Evolutionary conservation across 1,140 invertebrate genomes (phyloP).

Genomic region (Eriosoma lanigerum): DNA sequence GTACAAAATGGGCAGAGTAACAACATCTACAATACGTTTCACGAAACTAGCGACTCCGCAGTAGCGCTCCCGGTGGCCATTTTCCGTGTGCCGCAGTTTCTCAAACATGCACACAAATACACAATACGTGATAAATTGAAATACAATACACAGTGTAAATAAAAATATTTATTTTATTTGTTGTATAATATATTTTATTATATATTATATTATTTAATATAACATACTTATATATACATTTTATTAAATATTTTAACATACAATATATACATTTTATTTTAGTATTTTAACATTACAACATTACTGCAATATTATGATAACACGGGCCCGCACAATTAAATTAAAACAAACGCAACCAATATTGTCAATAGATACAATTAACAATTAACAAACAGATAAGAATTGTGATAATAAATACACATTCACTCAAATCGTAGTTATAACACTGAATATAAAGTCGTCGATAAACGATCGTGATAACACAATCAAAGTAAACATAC

Average conservation of each 20-base stretch:
- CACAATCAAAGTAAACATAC: neutral
- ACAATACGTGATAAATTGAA: neutral
- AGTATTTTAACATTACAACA: neutral
- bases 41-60: no score
- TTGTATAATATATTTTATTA: neutral
- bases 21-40: no score
- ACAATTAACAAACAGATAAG: no score
- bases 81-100: neutral
- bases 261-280: no score
- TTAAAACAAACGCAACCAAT: no score
- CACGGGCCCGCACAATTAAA: no score
- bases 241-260: no score
- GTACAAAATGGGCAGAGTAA: no score
- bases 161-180: neutral
- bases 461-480: neutral
- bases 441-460: neutral
- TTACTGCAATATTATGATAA: no score
- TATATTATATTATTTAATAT: neutral
- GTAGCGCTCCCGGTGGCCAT: no score
- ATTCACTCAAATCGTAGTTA: neutral
- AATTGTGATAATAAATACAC: neutral
- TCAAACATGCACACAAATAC: neutral
- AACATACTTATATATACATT: neutral
- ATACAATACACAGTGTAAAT: neutral
- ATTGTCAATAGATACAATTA: no score